Conservation (phyloP, 2,797 vertebrate genomes). For the Ciconia nigra region DNA sequence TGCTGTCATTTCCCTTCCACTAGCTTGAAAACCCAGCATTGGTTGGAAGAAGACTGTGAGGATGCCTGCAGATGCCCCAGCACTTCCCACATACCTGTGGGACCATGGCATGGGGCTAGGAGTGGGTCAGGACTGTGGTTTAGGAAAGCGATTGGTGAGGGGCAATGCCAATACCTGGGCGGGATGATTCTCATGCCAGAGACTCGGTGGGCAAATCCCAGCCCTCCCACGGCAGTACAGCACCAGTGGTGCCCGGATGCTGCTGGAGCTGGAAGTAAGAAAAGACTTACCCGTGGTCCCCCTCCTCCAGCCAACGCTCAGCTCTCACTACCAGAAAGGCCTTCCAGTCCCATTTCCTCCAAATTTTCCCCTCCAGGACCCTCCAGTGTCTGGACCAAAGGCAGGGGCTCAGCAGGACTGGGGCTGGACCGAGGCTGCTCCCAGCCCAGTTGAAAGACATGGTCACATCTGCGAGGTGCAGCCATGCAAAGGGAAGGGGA, state of each 20-base stretch:
- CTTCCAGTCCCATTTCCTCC: background rate
- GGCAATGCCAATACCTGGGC: background rate
- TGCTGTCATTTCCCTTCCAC: background rate
- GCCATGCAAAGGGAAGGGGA: background rate
- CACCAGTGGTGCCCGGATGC: background rate
- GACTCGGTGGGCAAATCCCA: background rate
- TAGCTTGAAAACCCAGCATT: background rate
- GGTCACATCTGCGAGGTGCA: fast-evolving
- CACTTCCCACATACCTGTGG: background rate
- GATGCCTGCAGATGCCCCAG: background rate
- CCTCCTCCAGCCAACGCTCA: background rate
- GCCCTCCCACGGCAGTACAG: background rate
- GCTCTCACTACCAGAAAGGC: background rate
- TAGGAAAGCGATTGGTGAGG: background rate
- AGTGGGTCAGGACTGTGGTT: background rate
- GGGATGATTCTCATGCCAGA: background rate
- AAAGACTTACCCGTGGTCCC: background rate
- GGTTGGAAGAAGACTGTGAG: background rate
- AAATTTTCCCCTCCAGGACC: background rate
- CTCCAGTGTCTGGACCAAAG: background rate
- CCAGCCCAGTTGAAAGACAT: background rate
- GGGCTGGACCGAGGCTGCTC: background rate
- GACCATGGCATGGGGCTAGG: background rate
- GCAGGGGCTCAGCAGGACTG: background rate
- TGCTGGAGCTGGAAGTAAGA: background rate